A percentile compares a stretch with the other conserved stretches of the same genome.
Conservation (phyloP, 2,797 vertebrate species). For the Lagodon rhomboides region DNA sequence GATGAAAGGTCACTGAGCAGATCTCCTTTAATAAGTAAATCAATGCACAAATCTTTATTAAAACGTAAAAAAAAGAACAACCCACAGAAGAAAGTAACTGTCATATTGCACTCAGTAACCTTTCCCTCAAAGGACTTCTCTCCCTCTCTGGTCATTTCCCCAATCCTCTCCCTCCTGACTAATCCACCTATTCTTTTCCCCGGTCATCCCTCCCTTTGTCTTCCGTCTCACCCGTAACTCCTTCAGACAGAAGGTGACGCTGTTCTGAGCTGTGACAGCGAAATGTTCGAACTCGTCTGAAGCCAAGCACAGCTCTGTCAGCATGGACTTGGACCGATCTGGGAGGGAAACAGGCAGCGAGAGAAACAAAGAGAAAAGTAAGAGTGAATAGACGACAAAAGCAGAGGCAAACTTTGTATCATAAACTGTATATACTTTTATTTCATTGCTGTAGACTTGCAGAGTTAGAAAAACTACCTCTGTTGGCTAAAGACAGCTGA, state of each 20-base stretch:
- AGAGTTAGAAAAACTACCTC: background rate
- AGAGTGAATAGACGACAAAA: background rate
- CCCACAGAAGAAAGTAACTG: background rate
- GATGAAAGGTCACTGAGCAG: background rate
- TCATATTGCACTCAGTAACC: background rate
- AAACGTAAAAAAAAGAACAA: background rate
- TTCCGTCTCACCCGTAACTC: conserved; percentile 91
- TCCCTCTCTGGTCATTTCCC: background rate
- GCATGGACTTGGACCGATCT: conserved; percentile 88
- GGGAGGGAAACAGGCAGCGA: background rate
- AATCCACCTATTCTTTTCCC: background rate
- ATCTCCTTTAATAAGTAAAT: background rate
- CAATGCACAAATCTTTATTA: background rate
- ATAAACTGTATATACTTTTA: background rate
- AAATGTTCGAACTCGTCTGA: conserved; percentile 92
- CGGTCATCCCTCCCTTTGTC: background rate
- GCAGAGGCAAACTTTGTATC: background rate
- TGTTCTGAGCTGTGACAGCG: conserved; percentile 77
- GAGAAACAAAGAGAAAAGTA: conserved; percentile 1
- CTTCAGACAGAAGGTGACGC: conserved; percentile 95
- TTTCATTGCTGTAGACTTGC: background rate
- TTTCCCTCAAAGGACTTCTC: background rate
- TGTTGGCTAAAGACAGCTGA: background rate
- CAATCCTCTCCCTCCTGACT: background rate
- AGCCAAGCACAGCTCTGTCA: conserved; percentile 91